Evolutionary conservation across 1,140 invertebrate genomes (phyloP), one percentile per base, ranked within the genome.

Genomic region (Lepidotrigona ventralis): DNA sequence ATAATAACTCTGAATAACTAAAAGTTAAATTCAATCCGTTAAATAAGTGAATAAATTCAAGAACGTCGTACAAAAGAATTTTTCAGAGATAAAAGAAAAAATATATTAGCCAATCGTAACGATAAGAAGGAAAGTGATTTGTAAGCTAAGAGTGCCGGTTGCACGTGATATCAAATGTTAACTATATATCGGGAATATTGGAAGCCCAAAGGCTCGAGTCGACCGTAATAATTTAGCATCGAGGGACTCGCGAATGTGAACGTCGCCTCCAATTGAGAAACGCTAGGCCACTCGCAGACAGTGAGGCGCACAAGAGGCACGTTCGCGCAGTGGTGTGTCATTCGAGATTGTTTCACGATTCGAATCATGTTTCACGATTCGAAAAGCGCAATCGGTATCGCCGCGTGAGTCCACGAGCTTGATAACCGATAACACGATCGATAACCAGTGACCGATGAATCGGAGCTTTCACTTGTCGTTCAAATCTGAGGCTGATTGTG

Each of bases 281-380:
- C 86, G 82, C 86, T 87, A 86, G 46, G 70, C 54, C 69, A 69
- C 58, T 89, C 70, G 84, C 84, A 88, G 81, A 85, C 86, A 86
- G 88, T 69, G 76, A 80, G 88, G 82, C 82, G 79, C 86, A 84
- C 82, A 56, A 66, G 56, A 79, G 77, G 29, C 83, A 79, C 83
- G 81, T 85, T 83, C 77, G 81, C 84, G 76, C 85, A 83, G 85
- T 84, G 84, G 66, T 76, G 71, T 81, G 83, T 89, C 85, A 88
- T 82, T 84, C 70, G 78, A 86, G 82, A 89, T 89, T 85, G 80
- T n/a, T n/a, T n/a, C n/a, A n/a, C n/a, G n/a, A n/a, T n/a, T n/a
- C n/a, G n/a, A 89, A 89, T 89, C 87, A 80, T 79, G 70, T 84
- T 84, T 84, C 76, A 79, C 82, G 58, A 79, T 66, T 79, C 78